Base-by-base conservation (phyloP, 2,888 invertebrate species). In the Cylloceria caligata region DNA sequence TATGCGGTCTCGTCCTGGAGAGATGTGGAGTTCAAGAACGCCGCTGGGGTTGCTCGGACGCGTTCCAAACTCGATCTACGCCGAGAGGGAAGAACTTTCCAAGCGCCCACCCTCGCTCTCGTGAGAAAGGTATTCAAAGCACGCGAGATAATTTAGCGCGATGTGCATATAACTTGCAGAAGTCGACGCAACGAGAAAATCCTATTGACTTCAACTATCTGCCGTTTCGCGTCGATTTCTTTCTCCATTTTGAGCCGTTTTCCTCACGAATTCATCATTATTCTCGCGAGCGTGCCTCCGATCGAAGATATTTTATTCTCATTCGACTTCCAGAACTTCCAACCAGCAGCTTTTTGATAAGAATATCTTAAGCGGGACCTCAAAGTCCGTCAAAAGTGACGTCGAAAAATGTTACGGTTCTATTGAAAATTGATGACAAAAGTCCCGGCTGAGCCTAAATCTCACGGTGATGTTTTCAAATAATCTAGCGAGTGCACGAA, bases 1-100 rank as follows among this genome's bases (percentile, higher is more conserved):
- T 72, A 72, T 49, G 47, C 19, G 67, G 67, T 72, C 71, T 60
- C 34, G 42, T 19, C 13, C 24, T 39, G 19, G 39, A 49, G 6
- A 39, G 49, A 24, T 45, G 62, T 49, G 52, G 72, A 72, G 52
- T 42, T 42, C 47, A 27, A 42, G 57, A 76, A 57, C 47, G 65
- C 60, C 67, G n/a, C 72, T n/a, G 52, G 47, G 65, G 65, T 13
- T 45, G 4, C 30, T 21, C 39, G 55, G 34, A 36, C 72, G 65
- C 65, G 24, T 47, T 76, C 60, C 34, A 68, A 72, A 67, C 67
- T 76, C 72, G 65, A 81, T 72, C 67, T 62, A 81, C 67, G 42
- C 39, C 60, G 62, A 52, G 60, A 75, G 13, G 60, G 24, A 27
- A 39, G 30, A 81, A 76, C 71, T 81, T 81, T 68, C 42, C 49